phyloP scores from a whole-genome alignment of 1,140 invertebrate species.

The Apis dorsata region DNA sequence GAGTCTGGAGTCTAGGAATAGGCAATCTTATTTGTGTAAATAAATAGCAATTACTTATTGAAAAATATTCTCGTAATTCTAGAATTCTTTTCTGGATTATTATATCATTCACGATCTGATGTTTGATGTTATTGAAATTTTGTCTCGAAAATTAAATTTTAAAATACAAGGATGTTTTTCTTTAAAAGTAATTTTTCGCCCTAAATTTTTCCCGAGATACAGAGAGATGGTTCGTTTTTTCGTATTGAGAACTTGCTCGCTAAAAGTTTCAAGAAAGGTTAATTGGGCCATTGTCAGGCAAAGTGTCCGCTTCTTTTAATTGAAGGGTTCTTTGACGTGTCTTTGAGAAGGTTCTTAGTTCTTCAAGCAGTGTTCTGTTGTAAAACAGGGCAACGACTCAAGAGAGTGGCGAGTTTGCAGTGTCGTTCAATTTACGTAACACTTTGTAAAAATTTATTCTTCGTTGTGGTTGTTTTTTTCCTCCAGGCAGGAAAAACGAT shows the following conservation, averaged over 20 bases:
- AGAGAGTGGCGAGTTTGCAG: not conserved
- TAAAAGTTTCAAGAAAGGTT: slow-evolving; percentile 9
- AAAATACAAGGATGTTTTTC: no score
- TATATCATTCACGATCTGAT: no score
- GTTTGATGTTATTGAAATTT: no score
- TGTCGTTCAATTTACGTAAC: slow-evolving; percentile 1
- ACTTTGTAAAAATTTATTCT: not conserved
- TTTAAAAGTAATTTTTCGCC: no score
- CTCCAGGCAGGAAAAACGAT: no score
- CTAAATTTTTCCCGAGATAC: not conserved
- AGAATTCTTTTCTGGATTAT: no score
- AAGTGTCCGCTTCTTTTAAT: slow-evolving; percentile 12
- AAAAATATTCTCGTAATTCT: no score
- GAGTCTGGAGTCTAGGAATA: slow-evolving; percentile 41
- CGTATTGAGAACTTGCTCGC: not conserved
- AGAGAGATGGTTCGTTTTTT: no score
- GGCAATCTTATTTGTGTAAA: not conserved
- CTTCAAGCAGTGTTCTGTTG: not conserved
- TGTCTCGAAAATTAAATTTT: no score
- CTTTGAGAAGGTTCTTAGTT: slow-evolving; percentile 9
- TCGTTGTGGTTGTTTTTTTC: not conserved
- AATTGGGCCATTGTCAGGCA: slow-evolving; percentile 17
- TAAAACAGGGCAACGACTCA: not conserved
- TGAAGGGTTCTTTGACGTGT: slow-evolving; percentile 9
- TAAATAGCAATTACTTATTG: no score